These are phyloP conservation scores for Berghia stephanieae DNA, from an alignment of 1,140 invertebrate genomes.

Conservation along the genomic window DNA sequence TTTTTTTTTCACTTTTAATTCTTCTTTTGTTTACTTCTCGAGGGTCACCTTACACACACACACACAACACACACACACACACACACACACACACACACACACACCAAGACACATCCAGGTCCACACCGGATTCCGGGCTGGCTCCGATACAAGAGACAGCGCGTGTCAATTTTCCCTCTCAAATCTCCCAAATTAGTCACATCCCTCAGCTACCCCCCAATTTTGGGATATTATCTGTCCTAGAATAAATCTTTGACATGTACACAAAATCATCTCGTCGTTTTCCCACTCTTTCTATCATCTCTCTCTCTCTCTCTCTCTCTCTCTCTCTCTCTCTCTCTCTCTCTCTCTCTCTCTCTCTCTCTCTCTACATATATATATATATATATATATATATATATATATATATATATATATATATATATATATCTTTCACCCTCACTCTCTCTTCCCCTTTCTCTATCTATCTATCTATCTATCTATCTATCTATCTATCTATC, in stretches of 20 bases:
- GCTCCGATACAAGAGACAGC: neutral
- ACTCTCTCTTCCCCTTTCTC: neutral
- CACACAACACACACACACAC: neutral
- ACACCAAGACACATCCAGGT: neutral
- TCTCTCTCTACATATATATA: neutral
- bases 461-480: neutral
- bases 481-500: neutral
- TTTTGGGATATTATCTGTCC: no score
- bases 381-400: neutral
- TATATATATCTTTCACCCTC: neutral
- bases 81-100: conserved; percentile 16
- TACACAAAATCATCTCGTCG: neutral
- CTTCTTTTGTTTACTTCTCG: neutral
- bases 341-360: neutral
- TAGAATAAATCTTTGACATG: neutral
- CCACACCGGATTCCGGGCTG: neutral
- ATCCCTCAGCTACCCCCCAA: no score
- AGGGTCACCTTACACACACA: neutral
- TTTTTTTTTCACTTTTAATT: neutral
- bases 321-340: neutral
- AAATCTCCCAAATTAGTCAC: no score
- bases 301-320: neutral
- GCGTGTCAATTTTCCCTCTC: no score
- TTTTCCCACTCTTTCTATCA: neutral
- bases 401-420: neutral